Conservation (phyloP, 2,113 vertebrate genomes). For the Smithornis capensis region DNA sequence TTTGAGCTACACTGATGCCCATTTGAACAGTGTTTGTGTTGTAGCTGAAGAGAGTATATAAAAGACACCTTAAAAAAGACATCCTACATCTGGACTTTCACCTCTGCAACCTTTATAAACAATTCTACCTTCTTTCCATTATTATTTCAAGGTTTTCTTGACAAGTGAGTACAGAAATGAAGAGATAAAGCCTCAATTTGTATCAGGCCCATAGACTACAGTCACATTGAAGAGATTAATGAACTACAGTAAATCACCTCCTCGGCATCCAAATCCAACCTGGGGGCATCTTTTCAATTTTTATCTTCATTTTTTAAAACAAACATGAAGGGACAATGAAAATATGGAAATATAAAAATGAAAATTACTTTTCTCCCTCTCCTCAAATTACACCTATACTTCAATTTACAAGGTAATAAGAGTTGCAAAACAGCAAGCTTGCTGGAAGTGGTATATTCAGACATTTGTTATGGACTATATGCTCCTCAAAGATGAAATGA, state of each 20-base stretch:
- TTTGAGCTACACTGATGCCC: not conserved
- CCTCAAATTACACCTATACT: not conserved
- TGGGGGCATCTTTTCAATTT: not conserved
- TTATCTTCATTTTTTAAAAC: not conserved
- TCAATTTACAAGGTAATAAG: not conserved
- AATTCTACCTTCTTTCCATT: not conserved
- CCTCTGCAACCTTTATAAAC: not conserved
- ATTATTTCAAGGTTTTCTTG: conserved; percentile 8
- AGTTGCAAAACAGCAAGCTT: not conserved
- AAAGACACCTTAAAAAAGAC: not conserved
- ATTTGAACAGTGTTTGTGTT: not conserved
- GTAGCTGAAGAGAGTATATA: not conserved
- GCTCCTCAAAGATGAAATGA: not conserved
- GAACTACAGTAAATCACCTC: not conserved
- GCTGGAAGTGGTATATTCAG: not conserved
- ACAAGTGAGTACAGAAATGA: conserved; percentile 15
- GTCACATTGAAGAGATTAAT: conserved; percentile 21
- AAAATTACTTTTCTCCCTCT: not conserved
- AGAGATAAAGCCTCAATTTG: conserved; percentile 42
- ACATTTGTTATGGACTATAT: not conserved
- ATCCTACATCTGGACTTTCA: not conserved
- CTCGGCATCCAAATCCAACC: not conserved
- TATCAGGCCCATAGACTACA: not conserved
- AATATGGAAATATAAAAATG: no score
- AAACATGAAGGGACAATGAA: not conserved